These are phyloP conservation scores for Poeciliopsis presidionis DNA, from an alignment of 2,797 vertebrate genomes.

Conservation along the genomic window DNA sequence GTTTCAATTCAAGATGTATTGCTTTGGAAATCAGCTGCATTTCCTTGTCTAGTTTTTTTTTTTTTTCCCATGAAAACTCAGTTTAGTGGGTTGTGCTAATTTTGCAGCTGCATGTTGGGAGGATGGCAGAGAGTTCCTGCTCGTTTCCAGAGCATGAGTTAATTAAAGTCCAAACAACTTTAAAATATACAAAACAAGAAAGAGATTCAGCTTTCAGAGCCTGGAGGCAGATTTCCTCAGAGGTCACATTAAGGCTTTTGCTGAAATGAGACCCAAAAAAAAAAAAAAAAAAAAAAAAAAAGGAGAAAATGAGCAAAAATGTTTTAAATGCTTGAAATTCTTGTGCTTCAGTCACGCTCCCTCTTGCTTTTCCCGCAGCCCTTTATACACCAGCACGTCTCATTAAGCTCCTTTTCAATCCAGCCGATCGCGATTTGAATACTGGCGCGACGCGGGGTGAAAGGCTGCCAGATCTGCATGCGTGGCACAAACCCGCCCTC, in stretches of 20 bases:
- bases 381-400: conserved; percentile 64
- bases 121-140: background rate
- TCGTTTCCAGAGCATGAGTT: background rate
- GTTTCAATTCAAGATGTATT: background rate
- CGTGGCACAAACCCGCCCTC: conserved; percentile 1
- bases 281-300: no score
- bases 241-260: background rate
- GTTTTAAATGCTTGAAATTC: background rate
- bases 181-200: background rate
- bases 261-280: background rate
- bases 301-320: background rate
- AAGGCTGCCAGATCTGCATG: conserved; percentile 43
- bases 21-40: background rate
- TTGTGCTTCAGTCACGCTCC: conserved; percentile 26
- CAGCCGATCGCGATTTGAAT: conserved; percentile 64
- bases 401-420: conserved; percentile 66
- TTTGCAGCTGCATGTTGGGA: background rate
- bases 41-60: background rate
- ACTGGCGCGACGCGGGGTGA: conserved; percentile 68
- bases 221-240: background rate
- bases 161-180: background rate
- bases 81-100: background rate
- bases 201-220: background rate
- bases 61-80: background rate
- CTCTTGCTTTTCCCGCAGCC: conserved; percentile 24